Conservation (phyloP, 2,888 invertebrate genomes). For the Actias luna region DNA sequence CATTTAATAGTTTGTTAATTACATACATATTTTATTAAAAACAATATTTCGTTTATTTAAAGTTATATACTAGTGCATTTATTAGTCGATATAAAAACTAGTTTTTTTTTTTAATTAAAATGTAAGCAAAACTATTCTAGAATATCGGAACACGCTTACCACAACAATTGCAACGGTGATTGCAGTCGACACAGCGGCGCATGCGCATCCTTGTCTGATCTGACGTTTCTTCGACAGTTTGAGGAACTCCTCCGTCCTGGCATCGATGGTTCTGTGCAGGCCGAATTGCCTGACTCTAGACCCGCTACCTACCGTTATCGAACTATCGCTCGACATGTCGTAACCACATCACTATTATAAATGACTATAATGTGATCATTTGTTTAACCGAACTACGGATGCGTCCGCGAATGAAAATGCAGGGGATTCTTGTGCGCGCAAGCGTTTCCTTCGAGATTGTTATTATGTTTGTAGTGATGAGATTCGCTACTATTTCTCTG, state of each 20-base stretch:
- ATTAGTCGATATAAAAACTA: too few relatives aligned
- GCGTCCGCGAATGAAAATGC: slow-evolving; percentile 59
- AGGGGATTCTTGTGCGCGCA: slow-evolving; percentile 48
- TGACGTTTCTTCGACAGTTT: slow-evolving; percentile 65
- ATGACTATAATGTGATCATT: slow-evolving; percentile 25
- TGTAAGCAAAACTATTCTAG: neutral
- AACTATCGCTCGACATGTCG: slow-evolving; percentile 67
- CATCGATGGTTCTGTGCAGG: slow-evolving; percentile 67
- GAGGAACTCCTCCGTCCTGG: slow-evolving; percentile 69
- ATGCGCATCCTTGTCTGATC: slow-evolving; percentile 69
- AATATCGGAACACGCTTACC: slow-evolving; percentile 50
- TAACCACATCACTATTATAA: slow-evolving; percentile 54
- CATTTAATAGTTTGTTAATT: too few relatives aligned
- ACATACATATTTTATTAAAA: too few relatives aligned
- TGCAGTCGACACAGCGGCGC: slow-evolving; percentile 69
- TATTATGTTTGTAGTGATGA: slow-evolving; percentile 48
- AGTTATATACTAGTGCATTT: too few relatives aligned
- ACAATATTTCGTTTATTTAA: too few relatives aligned
- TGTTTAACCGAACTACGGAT: slow-evolving; percentile 40
- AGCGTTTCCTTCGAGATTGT: slow-evolving; percentile 61
- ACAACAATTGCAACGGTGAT: slow-evolving; percentile 72
- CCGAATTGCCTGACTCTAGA: slow-evolving; percentile 66
- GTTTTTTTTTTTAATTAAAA: neutral
- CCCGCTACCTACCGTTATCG: slow-evolving; percentile 45
- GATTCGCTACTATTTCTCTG: slow-evolving; percentile 36